Percentiles rank a stretch among this genome's conserved stretches.
These are phyloP conservation scores for Apteryx mantelli DNA, from an alignment of 2,113 vertebrate genomes.

Conservation along the genomic window DNA sequence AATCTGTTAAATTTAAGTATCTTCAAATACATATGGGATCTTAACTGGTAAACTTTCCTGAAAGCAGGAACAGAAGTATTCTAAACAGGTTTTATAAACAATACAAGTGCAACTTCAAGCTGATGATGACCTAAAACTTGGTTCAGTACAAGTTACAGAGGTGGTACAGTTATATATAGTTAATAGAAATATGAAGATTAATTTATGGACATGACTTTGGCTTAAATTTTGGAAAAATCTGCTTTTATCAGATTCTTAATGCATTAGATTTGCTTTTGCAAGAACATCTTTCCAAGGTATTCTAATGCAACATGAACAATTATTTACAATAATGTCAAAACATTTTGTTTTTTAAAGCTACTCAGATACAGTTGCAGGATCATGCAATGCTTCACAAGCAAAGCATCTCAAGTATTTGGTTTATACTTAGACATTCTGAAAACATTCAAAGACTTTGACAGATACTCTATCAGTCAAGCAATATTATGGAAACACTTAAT, in stretches of 20 bases:
- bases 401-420: neutral
- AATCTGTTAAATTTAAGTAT: neutral
- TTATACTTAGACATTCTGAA: neutral
- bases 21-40: neutral
- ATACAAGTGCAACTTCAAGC: neutral
- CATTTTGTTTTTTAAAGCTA: neutral
- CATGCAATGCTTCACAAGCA: neutral
- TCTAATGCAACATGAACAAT: neutral
- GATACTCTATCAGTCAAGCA: neutral
- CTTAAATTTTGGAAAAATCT: neutral
- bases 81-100: neutral
- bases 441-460: neutral
- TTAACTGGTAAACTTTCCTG: neutral
- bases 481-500: neutral
- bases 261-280: neutral
- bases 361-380: neutral
- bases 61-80: neutral
- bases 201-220: neutral
- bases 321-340: neutral
- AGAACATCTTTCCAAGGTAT: neutral
- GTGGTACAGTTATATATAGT: neutral
- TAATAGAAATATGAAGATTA: neutral
- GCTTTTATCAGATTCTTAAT: neutral
- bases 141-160: neutral
- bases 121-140: neutral